Evolutionary conservation across 1,140 invertebrate species (phyloP).

Genomic region (Carposina sasakii): DNA sequence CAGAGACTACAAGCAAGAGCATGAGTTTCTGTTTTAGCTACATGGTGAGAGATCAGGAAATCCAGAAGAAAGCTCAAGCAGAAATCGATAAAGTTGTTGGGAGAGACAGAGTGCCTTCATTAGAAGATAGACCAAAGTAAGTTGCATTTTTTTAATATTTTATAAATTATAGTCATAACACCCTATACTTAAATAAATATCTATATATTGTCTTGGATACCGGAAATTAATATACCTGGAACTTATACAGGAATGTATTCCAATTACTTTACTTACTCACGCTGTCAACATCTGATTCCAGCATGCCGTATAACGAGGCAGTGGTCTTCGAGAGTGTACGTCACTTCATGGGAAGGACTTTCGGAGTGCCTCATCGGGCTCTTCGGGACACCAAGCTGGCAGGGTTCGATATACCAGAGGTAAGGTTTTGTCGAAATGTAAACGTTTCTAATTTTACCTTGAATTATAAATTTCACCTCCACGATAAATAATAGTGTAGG

Average conservation of each 20-base stretch:
- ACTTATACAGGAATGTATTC: too few relatives aligned
- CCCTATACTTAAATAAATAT: not conserved
- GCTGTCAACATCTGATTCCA: constrained; percentile 48
- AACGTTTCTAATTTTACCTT: too few relatives aligned
- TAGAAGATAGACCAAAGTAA: constrained; percentile 82
- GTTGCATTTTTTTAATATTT: constrained; percentile 22
- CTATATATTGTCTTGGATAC: not conserved
- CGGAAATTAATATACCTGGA: not conserved
- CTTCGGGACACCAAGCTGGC: constrained; percentile 79
- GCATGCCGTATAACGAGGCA: constrained; percentile 86
- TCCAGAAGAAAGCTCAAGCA: constrained; percentile 84
- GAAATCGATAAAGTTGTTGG: constrained; percentile 87
- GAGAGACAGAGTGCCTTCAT: constrained; percentile 76
- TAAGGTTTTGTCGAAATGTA: too few relatives aligned
- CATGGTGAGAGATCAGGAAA: constrained; percentile 82
- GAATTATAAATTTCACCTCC: too few relatives aligned
- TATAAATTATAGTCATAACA: too few relatives aligned
- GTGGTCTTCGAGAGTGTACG: constrained; percentile 83
- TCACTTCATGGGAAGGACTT: constrained; percentile 84
- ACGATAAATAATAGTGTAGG: too few relatives aligned
- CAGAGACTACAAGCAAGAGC: constrained; percentile 86
- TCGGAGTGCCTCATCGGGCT: constrained; percentile 85
- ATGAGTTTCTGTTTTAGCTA: constrained; percentile 85
- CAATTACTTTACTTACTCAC: not conserved
- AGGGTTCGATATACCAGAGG: constrained; percentile 85